These are phyloP conservation scores for Hylaeus volcanicus DNA, from an alignment of 1,140 invertebrate genomes.

Conservation along the genomic window DNA sequence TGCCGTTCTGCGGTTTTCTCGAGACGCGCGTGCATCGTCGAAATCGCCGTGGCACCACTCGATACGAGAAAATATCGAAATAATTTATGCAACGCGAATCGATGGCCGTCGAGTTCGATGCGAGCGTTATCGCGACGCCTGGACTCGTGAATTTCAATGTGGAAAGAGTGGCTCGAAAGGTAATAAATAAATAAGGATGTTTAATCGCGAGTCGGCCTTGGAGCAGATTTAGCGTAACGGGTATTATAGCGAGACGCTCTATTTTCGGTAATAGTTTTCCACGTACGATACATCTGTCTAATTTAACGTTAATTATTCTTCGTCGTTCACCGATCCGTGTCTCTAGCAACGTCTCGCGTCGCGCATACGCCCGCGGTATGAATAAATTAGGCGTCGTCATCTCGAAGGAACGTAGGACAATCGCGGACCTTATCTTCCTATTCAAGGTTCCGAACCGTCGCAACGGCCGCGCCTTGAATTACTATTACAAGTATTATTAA, in stretches of 20 bases:
- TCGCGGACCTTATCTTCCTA: conserved; percentile 2
- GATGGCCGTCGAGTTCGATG: no score
- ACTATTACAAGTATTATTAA: conserved; percentile 23
- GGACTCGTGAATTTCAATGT: no score
- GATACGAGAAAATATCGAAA: not conserved
- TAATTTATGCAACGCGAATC: not conserved
- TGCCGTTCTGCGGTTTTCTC: conserved; percentile 26
- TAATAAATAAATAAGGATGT: no score
- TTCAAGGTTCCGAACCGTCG: conserved; percentile 20
- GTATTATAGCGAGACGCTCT: no score
- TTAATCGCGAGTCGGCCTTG: no score
- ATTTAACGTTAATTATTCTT: not conserved
- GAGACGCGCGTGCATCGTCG: not conserved
- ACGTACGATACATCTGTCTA: not conserved
- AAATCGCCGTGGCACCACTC: no score
- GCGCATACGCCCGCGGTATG: conserved; percentile 6
- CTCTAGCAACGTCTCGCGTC: not conserved
- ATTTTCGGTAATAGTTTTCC: not conserved
- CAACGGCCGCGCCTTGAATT: conserved; percentile 8
- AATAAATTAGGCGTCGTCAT: conserved; percentile 33
- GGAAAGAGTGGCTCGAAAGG: no score
- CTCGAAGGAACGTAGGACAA: conserved; percentile 22
- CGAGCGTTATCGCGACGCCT: no score
- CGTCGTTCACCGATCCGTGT: not conserved
- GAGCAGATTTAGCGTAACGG: no score